These are phyloP conservation scores for Numida meleagris DNA, from an alignment of 2,113 vertebrate species.

Conservation along the genomic window DNA sequence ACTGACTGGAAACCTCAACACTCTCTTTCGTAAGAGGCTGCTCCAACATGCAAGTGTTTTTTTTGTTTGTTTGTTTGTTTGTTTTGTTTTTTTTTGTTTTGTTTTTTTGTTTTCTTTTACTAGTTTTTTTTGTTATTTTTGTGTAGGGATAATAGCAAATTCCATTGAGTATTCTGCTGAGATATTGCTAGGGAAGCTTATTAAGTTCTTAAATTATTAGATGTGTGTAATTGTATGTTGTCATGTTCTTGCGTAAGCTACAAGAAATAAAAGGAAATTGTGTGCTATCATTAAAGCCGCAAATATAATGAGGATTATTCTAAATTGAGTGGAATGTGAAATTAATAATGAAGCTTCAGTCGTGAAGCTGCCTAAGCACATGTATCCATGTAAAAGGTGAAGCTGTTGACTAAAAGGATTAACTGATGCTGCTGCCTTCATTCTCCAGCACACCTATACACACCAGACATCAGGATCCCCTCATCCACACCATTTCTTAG, in stretches of 20 bases:
- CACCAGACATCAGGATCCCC: not conserved
- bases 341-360: conserved; percentile 29
- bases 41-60: not conserved
- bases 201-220: conserved; percentile 54
- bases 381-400: conserved; percentile 1
- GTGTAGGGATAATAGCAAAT: conserved; percentile 1
- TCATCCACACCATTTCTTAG: not conserved
- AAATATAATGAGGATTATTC: conserved; percentile 65
- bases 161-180: not conserved
- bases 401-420: conserved; percentile 18
- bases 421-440: not conserved
- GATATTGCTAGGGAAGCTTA: conserved; percentile 56
- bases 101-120: not conserved
- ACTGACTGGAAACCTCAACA: not conserved
- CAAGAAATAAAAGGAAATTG: conserved; percentile 63
- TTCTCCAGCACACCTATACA: not conserved
- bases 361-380: not conserved
- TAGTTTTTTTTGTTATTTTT: not conserved
- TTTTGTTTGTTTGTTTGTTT: too few species aligned
- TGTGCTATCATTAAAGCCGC: conserved; percentile 20
- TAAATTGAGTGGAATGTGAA: conserved; percentile 46
- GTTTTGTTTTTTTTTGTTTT: too few species aligned
- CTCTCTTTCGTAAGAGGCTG: not conserved
- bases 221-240: conserved; percentile 27
- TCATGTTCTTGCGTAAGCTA: conserved; percentile 51